Percentiles rank a stretch among this genome's conserved stretches.
Conservation (phyloP, 1,140 invertebrate species). For the Steinernema khuongi region DNA sequence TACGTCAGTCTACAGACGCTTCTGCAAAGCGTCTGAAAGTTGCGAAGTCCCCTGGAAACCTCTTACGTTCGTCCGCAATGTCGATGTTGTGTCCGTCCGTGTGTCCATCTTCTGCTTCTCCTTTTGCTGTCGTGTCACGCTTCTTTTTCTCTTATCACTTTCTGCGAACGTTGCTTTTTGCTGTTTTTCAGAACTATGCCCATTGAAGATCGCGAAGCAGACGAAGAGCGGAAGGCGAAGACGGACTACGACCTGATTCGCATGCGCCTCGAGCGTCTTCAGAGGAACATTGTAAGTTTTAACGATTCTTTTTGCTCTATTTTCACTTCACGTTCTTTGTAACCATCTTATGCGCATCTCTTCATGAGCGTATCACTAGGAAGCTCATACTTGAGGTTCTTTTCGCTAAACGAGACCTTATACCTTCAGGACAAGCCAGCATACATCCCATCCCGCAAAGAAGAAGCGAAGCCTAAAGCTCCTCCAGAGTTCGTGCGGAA, state of each 20-base stretch:
- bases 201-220: conserved; percentile 26
- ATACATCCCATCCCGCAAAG: conserved; percentile 32
- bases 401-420: not conserved
- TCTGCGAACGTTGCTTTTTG: no score
- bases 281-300: conserved; percentile 39
- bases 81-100: no score
- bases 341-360: not conserved
- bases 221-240: conserved; percentile 38
- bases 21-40: no score
- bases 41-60: no score
- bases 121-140: no score
- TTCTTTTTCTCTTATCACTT: no score
- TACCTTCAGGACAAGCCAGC: conserved; percentile 40
- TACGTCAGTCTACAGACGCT: no score
- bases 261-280: conserved; percentile 33
- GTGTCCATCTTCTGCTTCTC: no score
- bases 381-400: no score
- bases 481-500: conserved; percentile 46
- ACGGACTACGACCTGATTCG: conserved; percentile 41
- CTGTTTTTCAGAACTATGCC: conserved; percentile 1
- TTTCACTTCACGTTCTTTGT: not conserved
- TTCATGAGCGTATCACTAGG: not conserved
- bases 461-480: conserved; percentile 21
- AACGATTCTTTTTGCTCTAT: conserved; percentile 8
- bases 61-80: no score